These are phyloP conservation scores for Hydrotaea diabolus DNA, from an alignment of 2,888 invertebrate species.

Conservation along the genomic window DNA sequence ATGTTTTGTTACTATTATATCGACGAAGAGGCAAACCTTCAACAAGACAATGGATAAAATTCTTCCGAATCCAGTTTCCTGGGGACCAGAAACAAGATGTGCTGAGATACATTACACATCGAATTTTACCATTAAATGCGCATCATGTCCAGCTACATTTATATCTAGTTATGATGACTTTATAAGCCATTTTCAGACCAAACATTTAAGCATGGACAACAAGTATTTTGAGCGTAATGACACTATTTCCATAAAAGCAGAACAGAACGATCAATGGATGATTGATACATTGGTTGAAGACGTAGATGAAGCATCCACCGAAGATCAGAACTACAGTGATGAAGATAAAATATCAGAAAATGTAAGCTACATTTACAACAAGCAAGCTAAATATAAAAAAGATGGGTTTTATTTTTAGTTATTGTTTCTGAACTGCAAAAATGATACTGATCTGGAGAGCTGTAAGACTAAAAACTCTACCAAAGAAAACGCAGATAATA, in stretches of 20 bases:
- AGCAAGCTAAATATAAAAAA: not conserved
- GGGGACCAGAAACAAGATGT: conserved; percentile 67
- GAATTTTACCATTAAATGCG: conserved; percentile 68
- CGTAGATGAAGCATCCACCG: not conserved
- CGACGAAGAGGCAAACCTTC: too few species aligned
- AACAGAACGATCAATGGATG: conserved; percentile 13
- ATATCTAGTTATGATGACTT: conserved; percentile 52
- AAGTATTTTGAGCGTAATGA: conserved; percentile 4
- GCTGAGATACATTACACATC: conserved; percentile 69
- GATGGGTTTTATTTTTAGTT: not conserved
- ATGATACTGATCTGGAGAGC: not conserved
- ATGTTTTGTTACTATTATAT: too few species aligned
- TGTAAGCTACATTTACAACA: not conserved
- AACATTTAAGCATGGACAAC: conserved; percentile 57
- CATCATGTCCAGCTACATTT: conserved; percentile 68
- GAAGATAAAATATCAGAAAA: conserved; percentile 28
- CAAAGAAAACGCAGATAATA: conserved; percentile 17
- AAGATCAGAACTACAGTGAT: not conserved
- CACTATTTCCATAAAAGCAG: not conserved
- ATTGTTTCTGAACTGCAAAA: not conserved
- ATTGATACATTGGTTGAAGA: not conserved
- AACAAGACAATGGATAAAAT: too few species aligned
- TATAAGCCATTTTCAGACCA: conserved; percentile 64
- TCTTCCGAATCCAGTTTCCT: too few species aligned
- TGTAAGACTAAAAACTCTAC: not conserved